Base-by-base conservation (phyloP, 2,888 invertebrate genomes). In the Acrocyrtus sp. region DNA sequence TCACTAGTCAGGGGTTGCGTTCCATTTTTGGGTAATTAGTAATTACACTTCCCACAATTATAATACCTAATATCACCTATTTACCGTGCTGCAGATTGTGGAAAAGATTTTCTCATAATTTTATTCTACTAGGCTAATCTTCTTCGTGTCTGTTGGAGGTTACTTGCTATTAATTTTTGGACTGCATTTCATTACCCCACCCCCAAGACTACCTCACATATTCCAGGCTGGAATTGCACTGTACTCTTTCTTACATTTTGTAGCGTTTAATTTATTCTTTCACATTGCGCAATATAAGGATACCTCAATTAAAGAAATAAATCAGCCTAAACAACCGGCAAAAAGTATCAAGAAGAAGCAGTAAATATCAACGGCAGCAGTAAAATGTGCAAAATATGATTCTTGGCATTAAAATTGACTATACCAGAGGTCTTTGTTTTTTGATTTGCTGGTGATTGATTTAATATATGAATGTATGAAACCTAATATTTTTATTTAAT, bases 211-310 rank as follows among this genome's bases (percentile, higher is more conserved):
- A 81, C 96, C 97, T 0, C 92, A 96, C 86, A 84, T 97, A 41
- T 95, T 90, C 85, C 88, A 94, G 0, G 85, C 97, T 53, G 84
- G 94, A 24, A 89, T 95, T 75, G 93, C 95, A 0, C 85, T 90
- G 6, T 95, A 90, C 85, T 92, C 92, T 8, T 97, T 92, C 84
- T 83, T 85, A 1, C 95, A 96, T 86, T 96, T 96, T 84, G 69
- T 91, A n/a, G 69, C 82, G 12, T 86, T 86, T 81, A 81, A 84
- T 12, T 70, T 90, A 5, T 94, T 92, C 85, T 93, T 92, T 82
- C 91, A 91, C 84, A 88, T 88, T 78, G 87, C 88, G 77, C 93
- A 93, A 84, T 85, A 91, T 53, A 47, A 50, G 12, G 34, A 67
- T 17, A 22, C n/a, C n/a, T n/a, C n/a, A n/a, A n/a, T n/a, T n/a